A percentile compares a stretch with the other conserved stretches of the same genome.
Evolutionary conservation across 2,888 invertebrate genomes (phyloP).

Genomic region (Lasioglossum leucozonium): DNA sequence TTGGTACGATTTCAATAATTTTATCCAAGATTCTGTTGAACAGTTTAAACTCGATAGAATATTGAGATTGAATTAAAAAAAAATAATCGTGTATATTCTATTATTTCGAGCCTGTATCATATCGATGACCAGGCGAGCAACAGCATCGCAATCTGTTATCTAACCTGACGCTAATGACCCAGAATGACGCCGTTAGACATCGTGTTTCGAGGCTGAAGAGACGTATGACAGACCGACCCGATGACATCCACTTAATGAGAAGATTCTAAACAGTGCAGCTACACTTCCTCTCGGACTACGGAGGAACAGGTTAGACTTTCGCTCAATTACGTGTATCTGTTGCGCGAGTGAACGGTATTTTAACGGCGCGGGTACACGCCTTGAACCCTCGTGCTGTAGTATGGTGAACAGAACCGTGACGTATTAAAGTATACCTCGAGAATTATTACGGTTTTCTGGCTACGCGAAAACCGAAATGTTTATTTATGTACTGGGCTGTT

Average conservation of each 20-base stretch:
- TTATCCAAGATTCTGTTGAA: no score
- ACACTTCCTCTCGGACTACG: conserved; percentile 38
- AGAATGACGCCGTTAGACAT: background rate
- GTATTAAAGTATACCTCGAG: background rate
- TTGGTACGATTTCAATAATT: no score
- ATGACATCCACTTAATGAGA: conserved; percentile 26
- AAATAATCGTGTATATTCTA: background rate
- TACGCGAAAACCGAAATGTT: background rate
- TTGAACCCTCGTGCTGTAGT: background rate
- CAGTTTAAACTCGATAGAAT: no score
- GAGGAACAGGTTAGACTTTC: conserved; percentile 59
- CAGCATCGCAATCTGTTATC: background rate
- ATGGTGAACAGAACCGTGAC: background rate
- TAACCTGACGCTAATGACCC: background rate
- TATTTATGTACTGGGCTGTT: background rate
- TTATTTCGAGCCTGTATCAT: background rate
- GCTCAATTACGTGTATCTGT: conserved; percentile 56
- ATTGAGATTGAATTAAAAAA: no score
- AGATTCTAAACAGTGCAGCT: conserved; percentile 31
- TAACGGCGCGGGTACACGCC: conserved; percentile 3
- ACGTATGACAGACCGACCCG: background rate
- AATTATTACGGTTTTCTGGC: background rate
- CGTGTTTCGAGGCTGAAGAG: background rate
- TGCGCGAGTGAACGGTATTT: conserved; percentile 61
- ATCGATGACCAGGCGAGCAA: background rate